Percentiles rank a stretch among this genome's conserved stretches.
Conservation (phyloP, 1,140 invertebrate species). For the Heliothis virescens region DNA sequence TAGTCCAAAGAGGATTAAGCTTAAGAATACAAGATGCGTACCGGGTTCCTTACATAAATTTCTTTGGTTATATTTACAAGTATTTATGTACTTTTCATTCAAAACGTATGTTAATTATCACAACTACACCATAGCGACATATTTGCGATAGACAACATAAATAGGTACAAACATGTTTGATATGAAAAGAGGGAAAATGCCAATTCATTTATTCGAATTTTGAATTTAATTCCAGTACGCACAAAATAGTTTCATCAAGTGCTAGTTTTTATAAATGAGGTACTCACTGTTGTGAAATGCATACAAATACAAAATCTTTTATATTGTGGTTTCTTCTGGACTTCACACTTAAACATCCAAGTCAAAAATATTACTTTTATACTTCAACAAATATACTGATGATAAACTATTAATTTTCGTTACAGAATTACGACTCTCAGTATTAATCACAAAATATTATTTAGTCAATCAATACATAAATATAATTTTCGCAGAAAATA, state of each 20-base stretch:
- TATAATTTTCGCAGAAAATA: too few species aligned
- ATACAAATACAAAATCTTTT: too few species aligned
- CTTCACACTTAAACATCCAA: too few species aligned
- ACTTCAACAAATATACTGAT: too few species aligned
- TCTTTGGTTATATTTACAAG: slow-evolving; percentile 66
- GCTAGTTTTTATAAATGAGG: background rate
- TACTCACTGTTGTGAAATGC: background rate
- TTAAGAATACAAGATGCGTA: slow-evolving; percentile 8
- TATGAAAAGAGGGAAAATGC: background rate
- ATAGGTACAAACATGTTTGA: slow-evolving; percentile 1
- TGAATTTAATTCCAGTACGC: slow-evolving; percentile 1
- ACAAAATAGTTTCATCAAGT: background rate
- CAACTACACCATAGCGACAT: slow-evolving; percentile 19
- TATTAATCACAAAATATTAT: too few species aligned
- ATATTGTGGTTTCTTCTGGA: too few species aligned
- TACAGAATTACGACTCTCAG: too few species aligned
- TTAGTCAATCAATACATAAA: too few species aligned
- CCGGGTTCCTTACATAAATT: slow-evolving; percentile 47
- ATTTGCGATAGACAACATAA: slow-evolving; percentile 2
- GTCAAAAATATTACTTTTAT: too few species aligned
- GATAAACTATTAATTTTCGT: too few species aligned
- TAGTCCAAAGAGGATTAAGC: background rate
- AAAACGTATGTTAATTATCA: slow-evolving; percentile 39
- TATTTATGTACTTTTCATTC: slow-evolving; percentile 53
- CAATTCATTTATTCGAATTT: background rate